Evolutionary conservation across 1,140 invertebrate genomes (phyloP).

Genomic region (Papilio xuthus): DNA sequence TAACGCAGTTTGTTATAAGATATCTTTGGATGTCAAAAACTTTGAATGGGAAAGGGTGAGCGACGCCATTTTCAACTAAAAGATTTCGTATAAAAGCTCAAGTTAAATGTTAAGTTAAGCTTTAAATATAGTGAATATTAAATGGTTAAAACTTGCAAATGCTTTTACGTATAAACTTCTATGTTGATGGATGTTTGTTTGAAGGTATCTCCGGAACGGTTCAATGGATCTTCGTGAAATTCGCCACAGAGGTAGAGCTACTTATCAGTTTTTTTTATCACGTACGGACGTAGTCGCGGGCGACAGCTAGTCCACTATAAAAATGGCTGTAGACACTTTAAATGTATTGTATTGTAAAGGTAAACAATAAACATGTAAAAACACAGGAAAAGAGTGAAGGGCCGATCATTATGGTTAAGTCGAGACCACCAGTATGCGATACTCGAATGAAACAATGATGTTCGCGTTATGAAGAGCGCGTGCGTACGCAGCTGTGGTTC

Average conservation of each 20-base stretch:
- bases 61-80: neutral
- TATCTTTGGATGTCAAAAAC: conserved; percentile 8
- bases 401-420: conserved; percentile 67
- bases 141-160: neutral
- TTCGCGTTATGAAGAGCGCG: conserved; percentile 66
- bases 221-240: too few species aligned
- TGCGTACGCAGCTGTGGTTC: conserved; percentile 65
- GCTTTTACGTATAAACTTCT: neutral
- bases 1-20: conserved; percentile 6
- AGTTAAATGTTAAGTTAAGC: neutral
- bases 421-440: conserved; percentile 63
- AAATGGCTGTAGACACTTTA: conserved; percentile 7
- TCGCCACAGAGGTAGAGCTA: too few species aligned
- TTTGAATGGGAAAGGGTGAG: neutral
- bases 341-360: neutral
- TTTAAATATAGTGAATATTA: neutral
- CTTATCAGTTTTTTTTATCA: too few species aligned
- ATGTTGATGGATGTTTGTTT: too few species aligned
- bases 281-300: too few species aligned
- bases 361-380: conserved; percentile 42
- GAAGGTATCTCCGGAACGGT: too few species aligned
- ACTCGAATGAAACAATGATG: conserved; percentile 57
- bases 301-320: neutral
- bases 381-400: conserved; percentile 64
- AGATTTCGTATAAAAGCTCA: neutral